Conservation (phyloP, 2,797 vertebrate genomes). For the Echeneis naucrates region DNA sequence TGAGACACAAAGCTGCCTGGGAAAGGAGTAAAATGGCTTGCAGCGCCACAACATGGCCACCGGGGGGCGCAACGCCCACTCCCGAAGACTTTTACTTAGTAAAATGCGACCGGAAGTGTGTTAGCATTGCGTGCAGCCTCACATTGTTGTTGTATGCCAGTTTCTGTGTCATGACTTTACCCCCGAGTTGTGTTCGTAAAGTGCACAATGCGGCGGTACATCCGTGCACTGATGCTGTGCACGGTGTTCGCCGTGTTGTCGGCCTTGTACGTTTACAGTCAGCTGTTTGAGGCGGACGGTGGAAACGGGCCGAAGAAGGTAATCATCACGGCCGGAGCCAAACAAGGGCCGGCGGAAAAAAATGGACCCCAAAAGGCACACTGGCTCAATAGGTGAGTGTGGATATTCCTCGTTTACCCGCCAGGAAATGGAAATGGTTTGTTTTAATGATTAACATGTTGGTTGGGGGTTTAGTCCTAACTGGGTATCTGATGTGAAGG, state of each 20-base stretch:
- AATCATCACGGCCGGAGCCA: conserved; percentile 59
- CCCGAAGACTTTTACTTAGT: conserved; percentile 35
- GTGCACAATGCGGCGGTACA: conserved; percentile 86
- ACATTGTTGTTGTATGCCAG: not conserved
- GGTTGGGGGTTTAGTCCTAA: rapidly evolving
- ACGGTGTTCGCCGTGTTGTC: conserved; percentile 88
- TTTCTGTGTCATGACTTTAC: conserved; percentile 72
- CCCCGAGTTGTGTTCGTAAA: conserved; percentile 43
- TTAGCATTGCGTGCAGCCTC: not conserved
- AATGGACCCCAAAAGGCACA: conserved; percentile 57
- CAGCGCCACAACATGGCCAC: rapidly evolving
- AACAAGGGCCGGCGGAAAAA: conserved; percentile 68
- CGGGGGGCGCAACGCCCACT: not conserved
- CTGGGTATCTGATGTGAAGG: conserved; percentile 23
- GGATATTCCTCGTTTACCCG: rapidly evolving
- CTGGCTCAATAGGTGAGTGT: conserved; percentile 72
- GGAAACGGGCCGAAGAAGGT: conserved; percentile 50
- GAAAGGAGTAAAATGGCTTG: not conserved
- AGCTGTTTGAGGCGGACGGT: conserved; percentile 79
- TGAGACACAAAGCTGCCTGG: not conserved
- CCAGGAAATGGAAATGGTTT: rapidly evolving
- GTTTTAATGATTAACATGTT: no score
- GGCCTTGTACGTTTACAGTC: conserved; percentile 87
- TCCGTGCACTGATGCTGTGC: conserved; percentile 86
- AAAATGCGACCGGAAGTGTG: conserved; percentile 50